Evolutionary conservation across 23 tunicate genomes (phyloP).

Genomic region (Oikopleura dioica): DNA sequence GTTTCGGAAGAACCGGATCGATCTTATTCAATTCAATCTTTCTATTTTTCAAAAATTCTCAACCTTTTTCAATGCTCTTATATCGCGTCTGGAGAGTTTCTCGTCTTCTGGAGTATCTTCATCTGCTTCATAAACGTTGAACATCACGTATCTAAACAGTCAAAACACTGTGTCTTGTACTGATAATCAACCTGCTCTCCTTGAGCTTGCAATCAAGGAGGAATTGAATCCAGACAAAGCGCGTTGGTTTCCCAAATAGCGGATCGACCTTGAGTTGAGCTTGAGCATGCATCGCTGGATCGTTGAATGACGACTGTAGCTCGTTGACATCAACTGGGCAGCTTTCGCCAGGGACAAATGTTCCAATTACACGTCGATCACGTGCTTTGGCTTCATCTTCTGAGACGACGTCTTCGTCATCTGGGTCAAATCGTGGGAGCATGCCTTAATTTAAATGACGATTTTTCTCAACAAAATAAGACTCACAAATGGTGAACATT

Average conservation of each 20-base stretch:
- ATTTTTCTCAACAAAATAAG: neutral
- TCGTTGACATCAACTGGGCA: neutral
- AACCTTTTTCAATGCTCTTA: neutral
- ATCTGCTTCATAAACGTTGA: neutral
- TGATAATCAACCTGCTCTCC: too few relatives aligned
- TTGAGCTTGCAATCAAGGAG: neutral
- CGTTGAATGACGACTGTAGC: neutral
- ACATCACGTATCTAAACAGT: neutral
- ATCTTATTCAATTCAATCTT: neutral
- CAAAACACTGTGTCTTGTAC: too few relatives aligned
- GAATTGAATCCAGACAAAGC: slow-evolving; percentile 5
- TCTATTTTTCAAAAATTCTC: neutral
- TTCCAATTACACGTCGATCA: slow-evolving; percentile 1
- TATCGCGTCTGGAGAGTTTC: neutral
- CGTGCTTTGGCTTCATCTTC: slow-evolving; percentile 6
- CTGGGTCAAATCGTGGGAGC: neutral
- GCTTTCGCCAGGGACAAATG: neutral
- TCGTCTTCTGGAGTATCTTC: neutral
- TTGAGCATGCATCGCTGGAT: neutral
- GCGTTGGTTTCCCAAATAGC: neutral
- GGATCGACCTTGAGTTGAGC: neutral
- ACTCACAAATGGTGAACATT: neutral
- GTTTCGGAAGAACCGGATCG: neutral
- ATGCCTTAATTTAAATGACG: neutral
- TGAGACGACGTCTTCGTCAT: neutral